phyloP scores from a whole-genome alignment of 2,888 invertebrate species.

The Abscondita cerata region DNA sequence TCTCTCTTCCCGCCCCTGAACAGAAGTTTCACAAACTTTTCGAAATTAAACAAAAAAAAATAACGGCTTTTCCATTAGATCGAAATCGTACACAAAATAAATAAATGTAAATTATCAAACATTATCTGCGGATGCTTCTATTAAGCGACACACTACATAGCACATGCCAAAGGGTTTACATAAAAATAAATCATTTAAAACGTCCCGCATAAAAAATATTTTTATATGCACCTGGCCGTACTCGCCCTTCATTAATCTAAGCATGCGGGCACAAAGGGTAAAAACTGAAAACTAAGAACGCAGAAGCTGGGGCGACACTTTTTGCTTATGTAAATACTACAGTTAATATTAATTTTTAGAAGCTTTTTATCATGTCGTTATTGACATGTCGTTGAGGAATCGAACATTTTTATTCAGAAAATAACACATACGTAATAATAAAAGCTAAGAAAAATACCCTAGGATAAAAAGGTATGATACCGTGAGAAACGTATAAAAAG shows the following conservation, averaged over 20 bases:
- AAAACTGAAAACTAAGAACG: slow-evolving; percentile 36
- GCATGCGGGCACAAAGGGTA: slow-evolving; percentile 55
- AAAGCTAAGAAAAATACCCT: background rate
- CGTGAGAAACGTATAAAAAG: slow-evolving; percentile 49
- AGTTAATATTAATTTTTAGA: slow-evolving; percentile 4
- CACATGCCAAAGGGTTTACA: slow-evolving; percentile 45
- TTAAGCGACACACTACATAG: slow-evolving; percentile 28
- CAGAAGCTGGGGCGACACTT: slow-evolving; percentile 46
- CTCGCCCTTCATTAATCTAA: slow-evolving; percentile 51
- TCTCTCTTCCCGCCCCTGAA: no score
- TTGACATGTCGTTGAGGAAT: background rate
- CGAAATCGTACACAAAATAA: background rate
- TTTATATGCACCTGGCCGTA: slow-evolving; percentile 55
- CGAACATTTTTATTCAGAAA: background rate
- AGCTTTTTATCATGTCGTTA: background rate
- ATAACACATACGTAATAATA: background rate
- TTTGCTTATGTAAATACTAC: slow-evolving; percentile 50
- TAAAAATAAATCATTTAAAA: slow-evolving; percentile 54
- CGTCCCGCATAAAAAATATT: slow-evolving; percentile 51
- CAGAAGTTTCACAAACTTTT: background rate
- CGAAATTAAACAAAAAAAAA: no score
- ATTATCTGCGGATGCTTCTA: slow-evolving; percentile 12
- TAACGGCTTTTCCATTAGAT: slow-evolving; percentile 1
- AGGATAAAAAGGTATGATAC: slow-evolving; percentile 43
- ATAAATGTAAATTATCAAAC: slow-evolving; percentile 23